Evolutionary conservation across 2,113 vertebrate species (phyloP).

Genomic region (Oncorhynchus masou): DNA sequence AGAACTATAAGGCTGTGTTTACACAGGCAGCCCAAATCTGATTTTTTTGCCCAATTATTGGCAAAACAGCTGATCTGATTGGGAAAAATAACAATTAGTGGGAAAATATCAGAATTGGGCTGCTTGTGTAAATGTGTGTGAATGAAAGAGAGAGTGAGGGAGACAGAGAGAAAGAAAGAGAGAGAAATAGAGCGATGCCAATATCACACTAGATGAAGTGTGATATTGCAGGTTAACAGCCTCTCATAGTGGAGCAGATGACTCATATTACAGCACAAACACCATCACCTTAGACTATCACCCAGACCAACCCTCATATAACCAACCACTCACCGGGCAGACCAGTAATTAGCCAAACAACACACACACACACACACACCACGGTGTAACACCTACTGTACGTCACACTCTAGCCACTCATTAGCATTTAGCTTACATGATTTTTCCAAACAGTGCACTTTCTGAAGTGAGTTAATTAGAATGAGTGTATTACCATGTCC

Average conservation of each 20-base stretch:
- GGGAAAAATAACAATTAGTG: too few relatives aligned
- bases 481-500: constrained; percentile 31
- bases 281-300: background rate
- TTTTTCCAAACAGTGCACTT: constrained; percentile 10
- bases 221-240: background rate
- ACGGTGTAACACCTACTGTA: too few relatives aligned
- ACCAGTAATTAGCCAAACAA: background rate
- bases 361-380: background rate
- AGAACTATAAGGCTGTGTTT: too few relatives aligned
- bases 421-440: constrained; percentile 1
- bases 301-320: background rate
- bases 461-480: constrained; percentile 22
- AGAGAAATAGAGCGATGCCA: background rate
- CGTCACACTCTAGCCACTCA: background rate
- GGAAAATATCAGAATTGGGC: too few relatives aligned
- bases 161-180: background rate
- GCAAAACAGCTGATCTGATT: too few relatives aligned
- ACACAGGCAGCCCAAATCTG: too few relatives aligned
- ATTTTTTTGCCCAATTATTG: too few relatives aligned
- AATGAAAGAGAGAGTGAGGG: background rate
- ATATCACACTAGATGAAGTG: background rate
- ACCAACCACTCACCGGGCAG: background rate
- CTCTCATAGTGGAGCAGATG: background rate
- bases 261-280: background rate
- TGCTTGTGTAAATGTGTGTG: too few relatives aligned